phyloP scores from a whole-genome alignment of 1,140 invertebrate species.

The Mizuhopecten yessoensis region DNA sequence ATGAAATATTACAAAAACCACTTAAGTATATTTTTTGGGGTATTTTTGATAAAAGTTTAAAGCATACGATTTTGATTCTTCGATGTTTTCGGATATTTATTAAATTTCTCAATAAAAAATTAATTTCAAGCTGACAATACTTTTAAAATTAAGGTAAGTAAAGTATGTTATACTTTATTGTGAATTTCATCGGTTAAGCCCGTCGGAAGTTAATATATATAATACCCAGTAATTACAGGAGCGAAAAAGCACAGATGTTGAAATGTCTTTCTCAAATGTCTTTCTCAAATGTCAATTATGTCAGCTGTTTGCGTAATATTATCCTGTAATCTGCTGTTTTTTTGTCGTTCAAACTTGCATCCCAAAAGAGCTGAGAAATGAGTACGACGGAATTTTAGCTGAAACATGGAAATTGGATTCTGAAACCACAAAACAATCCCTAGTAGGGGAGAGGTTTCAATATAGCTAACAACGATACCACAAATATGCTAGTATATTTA shows the following conservation, averaged over 20 bases:
- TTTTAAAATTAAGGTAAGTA: background rate
- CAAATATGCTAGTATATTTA: no score
- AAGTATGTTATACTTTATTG: background rate
- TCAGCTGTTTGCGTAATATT: conserved; percentile 16
- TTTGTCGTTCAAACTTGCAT: background rate
- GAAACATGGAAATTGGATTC: background rate
- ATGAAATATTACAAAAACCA: no score
- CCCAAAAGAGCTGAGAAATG: background rate
- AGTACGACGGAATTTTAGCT: background rate
- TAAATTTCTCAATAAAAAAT: no score
- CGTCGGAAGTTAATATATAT: background rate
- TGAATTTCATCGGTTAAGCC: background rate
- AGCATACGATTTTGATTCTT: no score
- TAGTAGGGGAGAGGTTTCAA: background rate
- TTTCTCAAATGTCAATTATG: conserved; percentile 2
- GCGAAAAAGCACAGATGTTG: background rate
- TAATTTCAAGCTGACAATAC: background rate
- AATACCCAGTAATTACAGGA: background rate
- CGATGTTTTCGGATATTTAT: no score
- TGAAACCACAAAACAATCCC: conserved; percentile 32
- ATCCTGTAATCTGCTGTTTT: background rate
- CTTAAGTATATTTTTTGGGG: no score
- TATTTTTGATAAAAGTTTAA: no score
- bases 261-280: background rate
- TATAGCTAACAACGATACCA: no score